Evolutionary conservation across 2,113 vertebrate species (phyloP), one percentile per base, ranked within the genome.

Genomic region (Antechinus stuartii): DNA sequence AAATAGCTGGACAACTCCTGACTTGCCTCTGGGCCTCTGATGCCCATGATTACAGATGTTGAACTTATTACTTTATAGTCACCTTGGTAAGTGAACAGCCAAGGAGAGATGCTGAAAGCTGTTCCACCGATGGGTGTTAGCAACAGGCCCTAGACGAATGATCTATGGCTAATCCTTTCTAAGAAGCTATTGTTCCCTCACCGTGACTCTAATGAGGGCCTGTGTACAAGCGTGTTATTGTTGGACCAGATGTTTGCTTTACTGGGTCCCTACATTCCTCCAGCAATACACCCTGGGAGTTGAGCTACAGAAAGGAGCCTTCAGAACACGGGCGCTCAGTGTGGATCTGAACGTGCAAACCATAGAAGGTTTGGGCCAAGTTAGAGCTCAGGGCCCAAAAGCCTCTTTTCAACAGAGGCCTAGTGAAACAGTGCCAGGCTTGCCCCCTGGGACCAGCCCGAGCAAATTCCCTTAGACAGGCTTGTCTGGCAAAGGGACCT

Each of bases 401-500:
- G 91, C 12, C 95, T 94, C 93, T 93, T 94, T 50, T 90, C 54
- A 90, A 95, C 16, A 91, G 4, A 91, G 94, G 42, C 52, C 92
- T 96, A 76, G 91, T 96, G 42, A 95, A 93, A 27, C 90, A 54
- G 42, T 95, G 96, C 96, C 97, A 97, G 35, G 90, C 0, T 47
- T 95, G 92, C 96, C 97, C 95, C 97, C n/a, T 2, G 97, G 54
- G 97, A 19, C 90, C 42, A 46, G 95, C 47, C 94, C 54, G 22
- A 94, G 95, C 90, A 96, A 94, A 96, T 96, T 93, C 57, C 94
- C 94, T 91, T 0, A 8, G 94, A 55, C 2, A 95, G 96, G 52
- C 94, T 92, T 19, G 3, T 24, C 94, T 68, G 53, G 93, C 92
- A 97, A 97, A 93, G 89, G 90, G 89, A 42, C 89, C 93, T 93